Base-by-base conservation (phyloP, 1,140 invertebrate genomes). In the Temnothorax curvispinosus region DNA sequence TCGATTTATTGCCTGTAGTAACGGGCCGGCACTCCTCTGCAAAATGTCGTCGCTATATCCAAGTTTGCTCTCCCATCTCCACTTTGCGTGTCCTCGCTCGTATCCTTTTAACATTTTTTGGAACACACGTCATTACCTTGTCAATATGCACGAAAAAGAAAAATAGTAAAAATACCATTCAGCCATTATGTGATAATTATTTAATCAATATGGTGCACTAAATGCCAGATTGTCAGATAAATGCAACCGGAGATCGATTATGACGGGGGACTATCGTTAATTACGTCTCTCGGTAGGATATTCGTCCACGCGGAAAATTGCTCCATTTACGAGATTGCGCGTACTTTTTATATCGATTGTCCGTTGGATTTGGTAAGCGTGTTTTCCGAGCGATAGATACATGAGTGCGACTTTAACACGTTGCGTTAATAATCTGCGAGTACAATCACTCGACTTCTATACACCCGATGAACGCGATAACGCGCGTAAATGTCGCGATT, bases 1-100 rank as follows among this genome's bases (percentile, higher is more conserved):
- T 76, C 80, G 81, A 87, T 85, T 85, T 87, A 85, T 87, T 58
- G 71, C 80, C 50, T 6, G 41, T 67, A 50, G 50, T 60, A 50
- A 38, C 35, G 60, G 47, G 13, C 18, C 15, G 38, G 35, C 74
- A 58, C 58, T 85, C 65, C 82, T 85, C 71, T 21, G 27, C n/a
- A 47, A 52, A 82, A 82, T 44, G 21, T 38, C 69, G 47, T 71
- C 58, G 54, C 65, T 32, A 81, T 71, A 11, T 18, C 44, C 60
- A 71, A 75, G 56, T n/a, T 71, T 71, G 67, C 67, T 47, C 41
- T 27, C 41, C 67, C 38, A 13, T 71, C 41, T 47, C 13, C 41
- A 47, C 21, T 47, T 47, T 18, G 15, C 21, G 41, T 47, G 21
- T 69, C n/a, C 64, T 67, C 38, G 38, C 54, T 56, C 50, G 18